Conservation (phyloP, 2,113 vertebrate genomes). For the Syngnathus typhle region DNA sequence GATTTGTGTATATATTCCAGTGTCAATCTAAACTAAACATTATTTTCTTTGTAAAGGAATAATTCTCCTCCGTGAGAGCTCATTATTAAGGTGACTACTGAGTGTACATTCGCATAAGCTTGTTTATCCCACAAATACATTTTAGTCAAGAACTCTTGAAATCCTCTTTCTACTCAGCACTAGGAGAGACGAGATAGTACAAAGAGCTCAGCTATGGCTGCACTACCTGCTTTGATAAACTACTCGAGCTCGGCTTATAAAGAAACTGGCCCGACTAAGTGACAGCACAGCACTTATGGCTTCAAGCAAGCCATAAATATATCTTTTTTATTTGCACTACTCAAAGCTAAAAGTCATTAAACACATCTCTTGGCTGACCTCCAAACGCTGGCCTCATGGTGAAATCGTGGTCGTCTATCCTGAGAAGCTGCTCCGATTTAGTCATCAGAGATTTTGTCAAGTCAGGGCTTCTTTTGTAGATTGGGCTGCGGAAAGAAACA, state of each 20-base stretch:
- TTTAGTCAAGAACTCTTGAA: slow-evolving; percentile 36
- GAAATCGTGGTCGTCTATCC: slow-evolving; percentile 96
- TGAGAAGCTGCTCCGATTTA: slow-evolving; percentile 93
- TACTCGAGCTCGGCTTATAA: slow-evolving; percentile 30
- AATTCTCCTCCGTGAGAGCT: neutral
- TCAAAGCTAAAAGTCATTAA: neutral
- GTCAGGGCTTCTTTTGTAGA: slow-evolving; percentile 89
- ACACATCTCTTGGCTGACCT: slow-evolving; percentile 70
- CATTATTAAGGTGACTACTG: neutral
- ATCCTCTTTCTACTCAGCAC: slow-evolving; percentile 30
- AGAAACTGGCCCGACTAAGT: slow-evolving; percentile 2
- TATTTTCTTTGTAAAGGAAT: neutral
- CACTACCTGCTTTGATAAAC: slow-evolving; percentile 25
- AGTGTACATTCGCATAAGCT: slow-evolving; percentile 15
- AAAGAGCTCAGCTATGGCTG: slow-evolving; percentile 25
- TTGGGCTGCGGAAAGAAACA: slow-evolving; percentile 67
- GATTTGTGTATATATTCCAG: too few relatives aligned
- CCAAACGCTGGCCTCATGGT: slow-evolving; percentile 97
- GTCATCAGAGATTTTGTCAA: slow-evolving; percentile 90
- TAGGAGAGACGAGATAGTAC: slow-evolving; percentile 22
- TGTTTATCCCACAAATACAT: slow-evolving; percentile 47
- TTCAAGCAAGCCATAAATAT: neutral
- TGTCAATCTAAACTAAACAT: neutral
- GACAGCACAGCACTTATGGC: slow-evolving; percentile 1
- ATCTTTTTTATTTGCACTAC: neutral